Conservation (phyloP, 2,797 vertebrate genomes). For the Geotrypetes seraphini region DNA sequence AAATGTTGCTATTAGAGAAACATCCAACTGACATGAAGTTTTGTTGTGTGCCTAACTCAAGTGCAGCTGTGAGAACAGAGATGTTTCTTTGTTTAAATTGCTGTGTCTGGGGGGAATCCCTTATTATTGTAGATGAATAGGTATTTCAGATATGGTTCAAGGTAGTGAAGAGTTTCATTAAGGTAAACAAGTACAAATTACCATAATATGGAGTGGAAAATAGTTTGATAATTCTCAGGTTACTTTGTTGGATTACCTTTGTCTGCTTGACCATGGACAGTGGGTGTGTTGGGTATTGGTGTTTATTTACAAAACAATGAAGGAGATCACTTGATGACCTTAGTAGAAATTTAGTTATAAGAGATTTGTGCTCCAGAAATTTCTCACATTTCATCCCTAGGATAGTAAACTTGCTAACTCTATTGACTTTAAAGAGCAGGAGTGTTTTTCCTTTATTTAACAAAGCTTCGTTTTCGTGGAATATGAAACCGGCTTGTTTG, state of each 20-base stretch:
- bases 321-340: constrained; percentile 5
- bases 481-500: not conserved
- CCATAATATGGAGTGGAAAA: constrained; percentile 4
- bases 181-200: constrained; percentile 17
- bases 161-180: constrained; percentile 18
- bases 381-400: constrained; percentile 7
- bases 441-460: too few species aligned
- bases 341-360: constrained; percentile 4
- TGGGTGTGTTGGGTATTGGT: constrained; percentile 11
- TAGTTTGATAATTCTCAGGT: constrained; percentile 3
- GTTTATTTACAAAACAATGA: constrained; percentile 23
- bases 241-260: constrained; percentile 14
- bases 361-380: constrained; percentile 10
- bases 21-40: constrained; percentile 3
- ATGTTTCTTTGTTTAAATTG: constrained; percentile 19
- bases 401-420: too few species aligned
- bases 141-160: constrained; percentile 33
- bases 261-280: constrained; percentile 8
- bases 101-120: constrained; percentile 41
- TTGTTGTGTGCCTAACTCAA: too few species aligned
- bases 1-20: too few species aligned
- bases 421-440: too few species aligned
- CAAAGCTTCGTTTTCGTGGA: too few species aligned
- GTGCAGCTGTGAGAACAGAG: constrained; percentile 24
- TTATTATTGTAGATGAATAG: constrained; percentile 31